Evolutionary conservation across 2,888 invertebrate species (phyloP), one percentile per base, ranked within the genome.

Genomic region (Cylloceria caligata): DNA sequence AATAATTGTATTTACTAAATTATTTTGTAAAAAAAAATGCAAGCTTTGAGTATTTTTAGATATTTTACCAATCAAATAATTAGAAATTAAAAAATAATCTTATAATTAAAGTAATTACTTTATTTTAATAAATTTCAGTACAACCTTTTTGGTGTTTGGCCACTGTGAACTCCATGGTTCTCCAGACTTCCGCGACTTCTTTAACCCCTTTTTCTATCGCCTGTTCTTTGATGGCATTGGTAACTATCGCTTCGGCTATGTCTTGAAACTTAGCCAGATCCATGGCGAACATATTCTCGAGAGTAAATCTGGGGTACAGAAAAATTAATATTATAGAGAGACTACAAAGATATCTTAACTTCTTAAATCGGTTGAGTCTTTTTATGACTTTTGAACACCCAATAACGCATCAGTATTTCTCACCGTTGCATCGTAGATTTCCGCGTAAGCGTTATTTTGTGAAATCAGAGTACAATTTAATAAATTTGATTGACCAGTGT

Each of bases 281-380:
- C 98, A 98, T 98, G 0, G 96, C 95, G 90, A 98, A 98, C 96
- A 98, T 97, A 90, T 98, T 97, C 80, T 97, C 97, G 81, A 98
- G 93, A 0, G 98, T 98, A 88, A 98, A 98, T n/a, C 96, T 95
- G 82, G 5, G 27, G 7, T 39, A 11, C 4, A 39, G n/a, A 42
- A n/a, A 42, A 9, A 62, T 45, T 21, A 0, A 39, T 6, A 1
- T 73, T 7, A 16, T 19, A 7, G 7, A 36, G n/a, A 19, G 19
- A 36, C 5, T 7, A 60, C 7, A 1, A 16, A 16, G 13, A 30
- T 30, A 27, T 30, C 13, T n/a, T 24, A 3, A 4, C 13, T 2
- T 13, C 1, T 13, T 24, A 27, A 60, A 60, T 21, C 3, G 13
- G 5, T 71, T 19, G 13, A 71, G 39, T 11, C 9, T 19, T 55